Percentiles rank a stretch among this genome's conserved stretches.
Conservation (phyloP, 2,888 invertebrate species). For the Apamea crenata region DNA sequence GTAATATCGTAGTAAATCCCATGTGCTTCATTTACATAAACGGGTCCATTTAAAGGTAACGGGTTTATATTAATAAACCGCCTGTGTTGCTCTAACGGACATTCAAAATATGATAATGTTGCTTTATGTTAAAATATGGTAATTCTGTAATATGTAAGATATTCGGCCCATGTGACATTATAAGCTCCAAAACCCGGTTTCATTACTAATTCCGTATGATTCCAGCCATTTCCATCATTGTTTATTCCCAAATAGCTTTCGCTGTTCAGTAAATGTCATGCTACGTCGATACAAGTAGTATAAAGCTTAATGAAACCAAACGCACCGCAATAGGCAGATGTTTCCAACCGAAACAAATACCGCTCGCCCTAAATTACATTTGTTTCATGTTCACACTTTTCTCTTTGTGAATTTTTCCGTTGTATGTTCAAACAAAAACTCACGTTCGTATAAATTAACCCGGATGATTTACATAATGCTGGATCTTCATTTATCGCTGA, state of each 20-base stretch:
- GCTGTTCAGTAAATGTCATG: slow-evolving; percentile 33
- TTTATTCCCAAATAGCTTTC: slow-evolving; percentile 51
- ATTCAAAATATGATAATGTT: slow-evolving; percentile 25
- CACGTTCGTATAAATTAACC: slow-evolving; percentile 53
- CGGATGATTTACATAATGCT: slow-evolving; percentile 62
- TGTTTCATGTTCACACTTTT: slow-evolving; percentile 59
- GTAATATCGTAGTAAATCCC: background rate
- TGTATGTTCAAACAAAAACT: slow-evolving; percentile 45
- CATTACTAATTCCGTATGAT: slow-evolving; percentile 36
- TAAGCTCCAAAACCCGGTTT: slow-evolving; percentile 23
- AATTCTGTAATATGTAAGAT: slow-evolving; percentile 39
- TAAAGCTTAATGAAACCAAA: slow-evolving; percentile 52
- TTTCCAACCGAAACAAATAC: slow-evolving; percentile 58
- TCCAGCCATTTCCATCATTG: slow-evolving; percentile 40
- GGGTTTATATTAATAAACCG: background rate
- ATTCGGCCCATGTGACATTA: slow-evolving; percentile 28
- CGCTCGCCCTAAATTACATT: slow-evolving; percentile 60
- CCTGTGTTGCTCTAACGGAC: background rate
- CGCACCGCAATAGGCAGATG: slow-evolving; percentile 58
- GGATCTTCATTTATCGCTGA: slow-evolving; percentile 63
- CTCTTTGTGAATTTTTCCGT: slow-evolving; percentile 37
- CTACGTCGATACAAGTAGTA: slow-evolving; percentile 33
- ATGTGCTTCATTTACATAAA: background rate
- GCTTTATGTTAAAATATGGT: slow-evolving; percentile 51
- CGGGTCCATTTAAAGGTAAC: slow-evolving; percentile 6